Base-by-base conservation (phyloP, 2,797 vertebrate genomes). In the Arctocebus calabarensis region DNA sequence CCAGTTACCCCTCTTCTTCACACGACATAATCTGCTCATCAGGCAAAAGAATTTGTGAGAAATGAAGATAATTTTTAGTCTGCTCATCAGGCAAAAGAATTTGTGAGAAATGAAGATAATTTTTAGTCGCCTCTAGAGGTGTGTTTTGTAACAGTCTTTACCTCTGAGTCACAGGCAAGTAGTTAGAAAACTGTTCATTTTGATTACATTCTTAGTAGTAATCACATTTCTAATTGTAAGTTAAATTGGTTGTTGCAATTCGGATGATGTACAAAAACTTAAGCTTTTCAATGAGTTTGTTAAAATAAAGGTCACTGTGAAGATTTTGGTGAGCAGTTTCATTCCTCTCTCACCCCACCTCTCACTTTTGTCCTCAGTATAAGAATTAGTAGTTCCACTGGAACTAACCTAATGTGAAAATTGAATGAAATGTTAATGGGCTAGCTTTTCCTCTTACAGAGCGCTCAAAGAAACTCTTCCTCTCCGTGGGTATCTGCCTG, bases 141-240 rank as follows among this genome's bases (percentile, higher is more conserved):
- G 40, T 62, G 48, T 34, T 78, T 37, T 84, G 20, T 16, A 90
- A 64, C 52, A 2, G 5, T 91, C 75, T 52, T 92, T 48, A 59
- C 34, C 37, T 61, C 77, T 84, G 29, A 84, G 13, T 88, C 57
- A 22, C 52, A 61, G n/a, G n/a, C 52, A 90, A 85, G 34, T 81
- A 55, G 37, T 82, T 14, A 94, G 74, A 78, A 93, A 95, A 88
- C 20, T 57, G 22, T 62, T 85, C 84, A 25, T 27, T 88, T 84
- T 82, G 90, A 94, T 85, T 77, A 73, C 59, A 77, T 90, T 88
- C 73, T 91, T 68, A 68, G 32, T 25, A n/a, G 55, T 43, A 92
- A 84, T 81, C 90, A 45, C 32, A 74, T 84, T 59, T 70, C 29
- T 57, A 92, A 32, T 40, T 82, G 40, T 82, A 88, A 64, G 55